Evolutionary conservation across 1,140 invertebrate genomes (phyloP).

Genomic region (Doryteuthis pealeii): DNA sequence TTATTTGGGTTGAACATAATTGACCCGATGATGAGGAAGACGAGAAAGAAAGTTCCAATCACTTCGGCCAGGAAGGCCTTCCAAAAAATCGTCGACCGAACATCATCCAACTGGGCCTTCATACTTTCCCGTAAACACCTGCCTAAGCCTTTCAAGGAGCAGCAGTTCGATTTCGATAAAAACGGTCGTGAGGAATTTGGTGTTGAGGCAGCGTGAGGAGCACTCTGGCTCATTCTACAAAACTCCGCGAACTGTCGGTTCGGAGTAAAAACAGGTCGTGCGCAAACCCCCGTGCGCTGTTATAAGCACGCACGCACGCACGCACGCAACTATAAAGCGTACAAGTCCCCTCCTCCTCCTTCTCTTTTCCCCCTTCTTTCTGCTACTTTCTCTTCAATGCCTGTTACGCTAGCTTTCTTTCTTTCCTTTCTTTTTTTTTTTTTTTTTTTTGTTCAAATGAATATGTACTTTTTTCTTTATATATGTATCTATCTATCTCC

Average conservation of each 20-base stretch:
- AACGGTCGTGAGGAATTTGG: not conserved
- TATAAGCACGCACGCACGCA: not conserved
- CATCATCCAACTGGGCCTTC: constrained; percentile 28
- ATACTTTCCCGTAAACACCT: not conserved
- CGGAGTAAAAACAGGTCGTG: not conserved
- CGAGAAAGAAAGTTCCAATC: constrained; percentile 39
- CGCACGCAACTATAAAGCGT: not conserved
- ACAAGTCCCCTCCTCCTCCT: too few species aligned
- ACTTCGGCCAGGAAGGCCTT: constrained; percentile 43
- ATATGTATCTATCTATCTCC: too few species aligned
- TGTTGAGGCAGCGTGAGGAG: not conserved
- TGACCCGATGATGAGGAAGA: constrained; percentile 32
- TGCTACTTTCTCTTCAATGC: too few species aligned
- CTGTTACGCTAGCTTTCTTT: too few species aligned
- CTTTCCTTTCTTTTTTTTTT: too few species aligned
- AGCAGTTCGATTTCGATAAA: not conserved
- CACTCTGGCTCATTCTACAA: not conserved
- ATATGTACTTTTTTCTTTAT: too few species aligned
- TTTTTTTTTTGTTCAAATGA: too few species aligned
- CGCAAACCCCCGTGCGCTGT: not conserved
- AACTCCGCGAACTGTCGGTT: not conserved
- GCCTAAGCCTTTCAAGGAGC: not conserved
- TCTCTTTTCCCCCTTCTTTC: too few species aligned
- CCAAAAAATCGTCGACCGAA: constrained; percentile 40
- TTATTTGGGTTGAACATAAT: constrained; percentile 25